Evolutionary conservation across 92 coral and sea anemone genomes (phyloP), one percentile per base, ranked within the genome.

Genomic region (Epizoanthus rinbou): DNA sequence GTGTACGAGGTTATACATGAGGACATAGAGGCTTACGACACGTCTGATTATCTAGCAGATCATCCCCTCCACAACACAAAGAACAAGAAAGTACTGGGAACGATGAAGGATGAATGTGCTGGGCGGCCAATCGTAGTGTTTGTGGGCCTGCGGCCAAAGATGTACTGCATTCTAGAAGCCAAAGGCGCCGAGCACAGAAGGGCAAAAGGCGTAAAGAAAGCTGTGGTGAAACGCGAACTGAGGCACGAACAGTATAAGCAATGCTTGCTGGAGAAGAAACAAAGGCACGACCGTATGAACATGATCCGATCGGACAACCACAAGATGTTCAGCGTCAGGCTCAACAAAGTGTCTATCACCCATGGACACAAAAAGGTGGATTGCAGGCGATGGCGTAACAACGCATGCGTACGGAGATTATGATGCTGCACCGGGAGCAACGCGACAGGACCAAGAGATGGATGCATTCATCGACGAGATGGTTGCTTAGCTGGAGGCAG

Each of bases 51-150:
- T 5, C 80, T 35, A 19, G 28, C 57, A 74, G 72, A 72, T 6
- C 87, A 84, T 39, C 52, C 57, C 18, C 73, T 84, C 17, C 75
- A 57, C 84, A 84, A 73, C 72, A 60, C 56, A 2, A 63, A 76
- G 41, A 84, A 74, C 79, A 84, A 84, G 58, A 84, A 84, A 69
- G 85, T 84, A 10, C 57, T 79, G 41, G 83, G 83, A 21, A 54
- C 24, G 47, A 78, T 78, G 73, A 80, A 80, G 75, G 87, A 84
- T 14, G 84, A 59, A 52, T 52, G 73, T 33, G 87, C 57, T n/a
- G 84, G 31, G 31, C 31, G 31, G 31, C 31, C 2, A 28, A 28
- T 28, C 31, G 31, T 2, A 28, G 31, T 0, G 31, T 28, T 28
- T 28, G 31, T 28, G 0, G 31, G 31, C 31, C 2, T 28, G 2